Evolutionary conservation across 2,888 invertebrate genomes (phyloP), one percentile per base, ranked within the genome.

Genomic region (Cryptus viduatorius): DNA sequence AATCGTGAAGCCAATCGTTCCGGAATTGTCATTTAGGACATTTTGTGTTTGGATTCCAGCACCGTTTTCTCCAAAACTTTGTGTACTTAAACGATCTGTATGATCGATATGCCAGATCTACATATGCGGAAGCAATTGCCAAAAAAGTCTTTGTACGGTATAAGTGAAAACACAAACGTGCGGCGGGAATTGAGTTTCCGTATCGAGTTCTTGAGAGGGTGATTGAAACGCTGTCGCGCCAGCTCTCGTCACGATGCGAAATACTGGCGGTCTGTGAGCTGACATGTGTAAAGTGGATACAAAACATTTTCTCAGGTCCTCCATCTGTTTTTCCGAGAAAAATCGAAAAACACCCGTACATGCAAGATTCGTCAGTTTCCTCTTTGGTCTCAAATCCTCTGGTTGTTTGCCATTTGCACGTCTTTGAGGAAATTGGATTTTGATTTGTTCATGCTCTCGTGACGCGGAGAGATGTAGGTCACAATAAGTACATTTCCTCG

Each of bases 361-460:
- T 64, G 71, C 65, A 71, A 59, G 64, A 42, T 31, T 80, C 59
- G 10, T 31, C n/a, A 80, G 7, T 50, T 53, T 16, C 50, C 42
- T 64, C 19, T 56, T 67, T 44, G 72, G 31, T 48, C 71, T 77
- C 46, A 12, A 3, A 12, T 42, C 16, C 59, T 24, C 48, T 29
- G 56, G 56, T 72, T 67, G 48, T 53, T 50, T 37, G 48, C 44
- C 78, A n/a, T 59, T 73, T 24, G 56, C 53, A 59, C 19, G 31
- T 50, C 50, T 50, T 48, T n/a, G 53, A 10, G 50, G 59, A 79
- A 73, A 79, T 79, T 83, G 73, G 48, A 69, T 79, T 75, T 83
- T 73, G 50, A 46, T 53, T 31, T 19, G 31, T 48, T 24, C 42
- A n/a, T n/a, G 64, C n/a, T 61, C 8, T 46, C 19, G 46, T 14